Percentiles rank a stretch among this genome's conserved stretches.
phyloP scores from a whole-genome alignment of 2,888 invertebrate genomes.

The Psylliodes chrysocephalus region DNA sequence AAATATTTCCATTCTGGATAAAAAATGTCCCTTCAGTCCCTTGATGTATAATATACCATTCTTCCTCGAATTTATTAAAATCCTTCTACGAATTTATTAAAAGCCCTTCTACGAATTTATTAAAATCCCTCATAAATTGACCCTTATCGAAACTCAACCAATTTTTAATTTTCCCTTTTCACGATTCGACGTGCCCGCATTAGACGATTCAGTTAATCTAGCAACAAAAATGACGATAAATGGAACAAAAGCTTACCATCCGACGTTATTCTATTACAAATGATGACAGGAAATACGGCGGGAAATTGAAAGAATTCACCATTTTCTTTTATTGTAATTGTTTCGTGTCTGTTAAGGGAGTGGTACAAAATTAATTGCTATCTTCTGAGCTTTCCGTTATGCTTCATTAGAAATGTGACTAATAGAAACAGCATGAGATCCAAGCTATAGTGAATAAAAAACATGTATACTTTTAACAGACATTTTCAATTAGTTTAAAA shows the following conservation, averaged over 20 bases:
- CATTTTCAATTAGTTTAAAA: too few relatives aligned
- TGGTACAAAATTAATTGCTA: slow-evolving; percentile 16
- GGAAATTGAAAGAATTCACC: slow-evolving; percentile 36
- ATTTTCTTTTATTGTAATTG: slow-evolving; percentile 34
- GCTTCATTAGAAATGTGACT: slow-evolving; percentile 9
- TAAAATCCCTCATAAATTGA: too few relatives aligned
- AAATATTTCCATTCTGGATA: too few relatives aligned
- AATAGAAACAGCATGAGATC: slow-evolving; percentile 4
- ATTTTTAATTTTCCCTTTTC: too few relatives aligned
- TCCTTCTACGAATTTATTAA: too few relatives aligned
- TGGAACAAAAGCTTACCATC: slow-evolving; percentile 26
- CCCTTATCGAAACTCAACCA: too few relatives aligned
- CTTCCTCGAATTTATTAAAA: too few relatives aligned
- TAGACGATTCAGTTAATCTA: slow-evolving; percentile 32
- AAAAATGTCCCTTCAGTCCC: too few relatives aligned
- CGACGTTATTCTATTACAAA: slow-evolving; percentile 43
- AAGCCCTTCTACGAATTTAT: too few relatives aligned
- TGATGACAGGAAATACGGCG: slow-evolving; percentile 47
- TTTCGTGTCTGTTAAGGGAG: slow-evolving; percentile 13
- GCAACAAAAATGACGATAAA: slow-evolving; percentile 40
- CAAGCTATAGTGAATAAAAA: neutral
- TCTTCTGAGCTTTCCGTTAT: neutral
- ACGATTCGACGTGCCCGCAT: neutral
- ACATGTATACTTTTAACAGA: neutral
- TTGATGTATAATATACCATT: too few relatives aligned